These are phyloP conservation scores for Poeciliopsis prolifica DNA, from an alignment of 2,113 vertebrate species.

Conservation along the genomic window DNA sequence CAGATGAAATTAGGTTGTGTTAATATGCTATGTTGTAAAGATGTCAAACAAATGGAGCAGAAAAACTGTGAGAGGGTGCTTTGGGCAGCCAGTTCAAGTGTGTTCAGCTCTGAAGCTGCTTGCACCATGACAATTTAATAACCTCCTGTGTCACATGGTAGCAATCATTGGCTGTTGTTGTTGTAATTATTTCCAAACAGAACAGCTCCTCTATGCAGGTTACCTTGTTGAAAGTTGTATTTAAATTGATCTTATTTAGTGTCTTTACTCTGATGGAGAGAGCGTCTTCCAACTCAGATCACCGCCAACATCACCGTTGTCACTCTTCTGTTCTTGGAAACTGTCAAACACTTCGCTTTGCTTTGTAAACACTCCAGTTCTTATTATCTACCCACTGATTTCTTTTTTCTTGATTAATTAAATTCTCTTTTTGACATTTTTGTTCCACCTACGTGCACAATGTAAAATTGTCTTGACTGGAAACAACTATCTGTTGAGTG, in stretches of 20 bases:
- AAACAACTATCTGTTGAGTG: constrained; percentile 34
- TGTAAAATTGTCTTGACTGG: constrained; percentile 39
- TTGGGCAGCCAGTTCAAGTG: constrained; percentile 58
- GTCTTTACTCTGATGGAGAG: constrained; percentile 20
- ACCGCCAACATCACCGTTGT: constrained; percentile 31
- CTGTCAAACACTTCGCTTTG: constrained; percentile 52
- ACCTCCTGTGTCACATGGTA: constrained; percentile 67
- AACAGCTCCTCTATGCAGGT: constrained; percentile 42
- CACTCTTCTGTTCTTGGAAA: constrained; percentile 41
- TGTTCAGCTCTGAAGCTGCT: constrained; percentile 48
- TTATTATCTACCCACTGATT: constrained; percentile 24
- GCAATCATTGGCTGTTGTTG: constrained; percentile 61
- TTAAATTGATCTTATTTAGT: constrained; percentile 43
- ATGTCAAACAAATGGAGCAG: constrained; percentile 76
- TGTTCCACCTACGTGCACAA: constrained; percentile 58
- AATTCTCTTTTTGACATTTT: constrained; percentile 62
- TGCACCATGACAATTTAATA: constrained; percentile 70
- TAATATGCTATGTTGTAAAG: constrained; percentile 71
- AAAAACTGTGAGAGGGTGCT: constrained; percentile 68
- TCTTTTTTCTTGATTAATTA: constrained; percentile 38
- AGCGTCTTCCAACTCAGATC: constrained; percentile 50
- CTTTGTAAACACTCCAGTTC: constrained; percentile 30
- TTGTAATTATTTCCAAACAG: constrained; percentile 67
- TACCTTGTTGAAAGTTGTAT: constrained; percentile 33
- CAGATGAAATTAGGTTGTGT: constrained; percentile 72